A percentile compares a stretch with the other conserved stretches of the same genome.
Conservation (phyloP, 2,888 invertebrate species). For the Eudasyphora cyanicolor region DNA sequence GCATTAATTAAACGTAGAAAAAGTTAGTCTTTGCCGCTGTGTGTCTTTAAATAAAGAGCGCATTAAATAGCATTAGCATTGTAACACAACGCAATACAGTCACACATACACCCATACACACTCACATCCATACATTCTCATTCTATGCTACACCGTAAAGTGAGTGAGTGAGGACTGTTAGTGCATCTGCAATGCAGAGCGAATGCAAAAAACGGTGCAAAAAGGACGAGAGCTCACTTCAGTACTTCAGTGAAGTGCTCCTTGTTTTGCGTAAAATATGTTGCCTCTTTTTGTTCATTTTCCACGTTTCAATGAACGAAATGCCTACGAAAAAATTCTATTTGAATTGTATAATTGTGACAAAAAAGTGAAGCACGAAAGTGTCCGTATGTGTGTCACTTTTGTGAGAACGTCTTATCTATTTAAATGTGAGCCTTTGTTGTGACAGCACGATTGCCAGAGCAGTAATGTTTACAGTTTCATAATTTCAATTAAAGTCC, state of each 20-base stretch:
- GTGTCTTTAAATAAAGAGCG: slow-evolving; percentile 7
- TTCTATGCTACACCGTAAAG: not conserved
- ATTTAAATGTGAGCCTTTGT: not conserved
- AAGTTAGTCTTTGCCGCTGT: slow-evolving; percentile 45
- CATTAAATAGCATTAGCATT: slow-evolving; percentile 26
- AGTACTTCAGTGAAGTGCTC: not conserved
- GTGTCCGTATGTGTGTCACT: not conserved
- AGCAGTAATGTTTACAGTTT: slow-evolving; percentile 5
- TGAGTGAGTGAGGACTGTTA: too few relatives aligned
- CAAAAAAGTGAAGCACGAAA: not conserved
- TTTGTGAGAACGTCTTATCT: too few relatives aligned
- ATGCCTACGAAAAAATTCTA: not conserved
- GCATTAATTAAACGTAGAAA: slow-evolving; percentile 63
- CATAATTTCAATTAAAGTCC: not conserved
- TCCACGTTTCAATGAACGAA: not conserved
- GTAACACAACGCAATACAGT: too few relatives aligned
- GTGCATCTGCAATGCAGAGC: slow-evolving; percentile 60
- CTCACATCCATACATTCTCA: not conserved
- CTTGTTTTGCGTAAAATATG: slow-evolving; percentile 9
- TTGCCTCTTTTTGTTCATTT: not conserved
- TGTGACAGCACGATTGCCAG: not conserved
- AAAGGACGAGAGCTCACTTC: slow-evolving; percentile 1
- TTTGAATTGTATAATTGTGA: not conserved
- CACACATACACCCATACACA: not conserved
- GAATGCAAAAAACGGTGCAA: not conserved